A percentile compares a stretch with the other conserved stretches of the same genome.
Conservation (phyloP, 53 echinoderm and acorn worm genomes). For the Zoroaster sp. region DNA sequence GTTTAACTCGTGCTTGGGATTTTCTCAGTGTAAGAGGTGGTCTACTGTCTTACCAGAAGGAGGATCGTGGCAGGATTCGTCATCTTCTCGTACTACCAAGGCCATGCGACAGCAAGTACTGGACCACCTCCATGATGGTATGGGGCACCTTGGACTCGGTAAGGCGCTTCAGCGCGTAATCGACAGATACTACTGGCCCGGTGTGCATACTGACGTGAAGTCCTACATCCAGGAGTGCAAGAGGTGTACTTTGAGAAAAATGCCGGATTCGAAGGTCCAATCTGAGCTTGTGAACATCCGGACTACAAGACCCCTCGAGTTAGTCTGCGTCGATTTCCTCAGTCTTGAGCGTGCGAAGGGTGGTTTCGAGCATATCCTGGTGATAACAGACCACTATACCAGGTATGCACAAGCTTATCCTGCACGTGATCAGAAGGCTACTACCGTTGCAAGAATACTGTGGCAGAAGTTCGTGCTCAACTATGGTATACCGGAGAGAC, state of each 20-base stretch:
- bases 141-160: not conserved
- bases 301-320: not conserved
- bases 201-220: not conserved
- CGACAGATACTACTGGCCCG: slow-evolving; percentile 31
- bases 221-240: not conserved
- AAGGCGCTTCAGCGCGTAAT: not conserved
- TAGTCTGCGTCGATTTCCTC: slow-evolving; percentile 62
- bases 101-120: not conserved
- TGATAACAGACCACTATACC: slow-evolving; percentile 58
- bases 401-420: slow-evolving; percentile 49
- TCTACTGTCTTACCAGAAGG: not conserved
- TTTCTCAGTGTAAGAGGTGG: not conserved
- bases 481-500: slow-evolving; percentile 15
- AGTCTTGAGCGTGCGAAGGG: slow-evolving; percentile 22
- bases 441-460: slow-evolving; percentile 38
- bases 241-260: slow-evolving; percentile 32
- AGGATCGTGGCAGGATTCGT: not conserved
- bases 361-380: slow-evolving; percentile 39
- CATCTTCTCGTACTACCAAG: slow-evolving; percentile 6
- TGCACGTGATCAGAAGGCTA: slow-evolving; percentile 27
- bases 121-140: not conserved
- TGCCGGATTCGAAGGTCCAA: not conserved
- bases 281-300: slow-evolving; percentile 1
- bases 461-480: slow-evolving; percentile 27
- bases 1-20: not conserved